Conservation (phyloP, 1,140 invertebrate genomes). For the Nylanderia fulva region DNA sequence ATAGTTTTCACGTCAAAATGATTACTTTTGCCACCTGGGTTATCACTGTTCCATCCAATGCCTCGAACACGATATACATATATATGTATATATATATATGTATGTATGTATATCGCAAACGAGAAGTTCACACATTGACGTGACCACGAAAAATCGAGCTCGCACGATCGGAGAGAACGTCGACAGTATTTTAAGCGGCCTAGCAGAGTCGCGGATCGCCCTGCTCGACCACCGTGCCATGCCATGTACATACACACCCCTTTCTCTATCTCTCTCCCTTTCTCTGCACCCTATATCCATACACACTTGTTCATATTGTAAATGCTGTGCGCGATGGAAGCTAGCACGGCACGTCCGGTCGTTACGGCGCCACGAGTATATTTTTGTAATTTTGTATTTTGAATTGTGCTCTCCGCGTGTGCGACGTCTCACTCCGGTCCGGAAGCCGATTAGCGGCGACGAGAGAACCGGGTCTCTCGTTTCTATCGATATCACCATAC, state of each 20-base stretch:
- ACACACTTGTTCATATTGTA: conserved; percentile 74
- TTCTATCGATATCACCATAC: conserved; percentile 2
- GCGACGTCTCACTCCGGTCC: conserved; percentile 33
- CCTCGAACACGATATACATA: no score
- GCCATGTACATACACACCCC: conserved; percentile 74
- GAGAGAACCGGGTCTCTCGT: conserved; percentile 11
- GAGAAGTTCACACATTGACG: background rate
- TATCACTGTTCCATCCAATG: background rate
- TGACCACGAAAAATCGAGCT: conserved; percentile 30
- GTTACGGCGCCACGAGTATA: conserved; percentile 76
- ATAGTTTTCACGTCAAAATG: no score
- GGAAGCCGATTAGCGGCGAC: background rate
- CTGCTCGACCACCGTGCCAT: conserved; percentile 61
- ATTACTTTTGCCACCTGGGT: no score
- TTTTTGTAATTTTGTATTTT: conserved; percentile 82
- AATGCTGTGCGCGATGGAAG: conserved; percentile 60
- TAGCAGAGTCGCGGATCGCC: conserved; percentile 75
- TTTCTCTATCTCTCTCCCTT: background rate
- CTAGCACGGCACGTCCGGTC: conserved; percentile 60
- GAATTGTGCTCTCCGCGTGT: conserved; percentile 30
- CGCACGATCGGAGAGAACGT: conserved; percentile 48
- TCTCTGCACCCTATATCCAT: conserved; percentile 59
- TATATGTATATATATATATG: no score
- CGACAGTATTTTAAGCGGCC: conserved; percentile 77
- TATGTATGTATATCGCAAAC: background rate